These are phyloP conservation scores for Clavelina lepadiformis DNA, from an alignment of 23 tunicate genomes.

Conservation along the genomic window DNA sequence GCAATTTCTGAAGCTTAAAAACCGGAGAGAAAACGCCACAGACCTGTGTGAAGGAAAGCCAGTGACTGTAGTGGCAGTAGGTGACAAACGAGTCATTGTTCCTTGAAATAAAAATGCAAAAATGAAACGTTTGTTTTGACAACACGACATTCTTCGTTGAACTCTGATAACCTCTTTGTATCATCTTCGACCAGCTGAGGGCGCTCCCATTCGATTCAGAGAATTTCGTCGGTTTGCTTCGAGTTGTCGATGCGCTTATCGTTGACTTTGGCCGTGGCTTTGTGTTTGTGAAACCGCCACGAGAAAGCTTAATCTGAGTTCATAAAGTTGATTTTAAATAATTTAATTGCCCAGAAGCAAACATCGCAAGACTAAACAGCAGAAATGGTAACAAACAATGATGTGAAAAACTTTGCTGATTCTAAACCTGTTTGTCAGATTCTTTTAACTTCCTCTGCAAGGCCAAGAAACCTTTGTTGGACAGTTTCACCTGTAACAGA, in stretches of 20 bases:
- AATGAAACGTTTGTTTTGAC: no score
- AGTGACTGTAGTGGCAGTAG: not conserved
- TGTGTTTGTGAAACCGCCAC: conserved; percentile 26
- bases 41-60: conserved; percentile 2
- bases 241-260: conserved; percentile 5
- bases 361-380: no score
- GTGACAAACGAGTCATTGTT: no score
- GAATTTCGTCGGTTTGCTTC: not conserved
- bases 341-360: no score
- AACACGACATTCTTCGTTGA: no score
- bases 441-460: conserved; percentile 27
- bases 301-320: conserved; percentile 36
- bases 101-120: no score
- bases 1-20: no score
- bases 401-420: no score
- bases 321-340: no score
- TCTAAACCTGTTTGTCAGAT: conserved; percentile 46
- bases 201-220: not conserved
- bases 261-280: conserved; percentile 16
- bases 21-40: no score
- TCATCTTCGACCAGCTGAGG: not conserved
- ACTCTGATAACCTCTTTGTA: no score
- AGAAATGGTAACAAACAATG: not conserved
- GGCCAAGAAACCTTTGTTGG: conserved; percentile 15
- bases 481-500: conserved; percentile 11